phyloP scores from a whole-genome alignment of 1,140 invertebrate genomes.

The Drosophila sproati region DNA sequence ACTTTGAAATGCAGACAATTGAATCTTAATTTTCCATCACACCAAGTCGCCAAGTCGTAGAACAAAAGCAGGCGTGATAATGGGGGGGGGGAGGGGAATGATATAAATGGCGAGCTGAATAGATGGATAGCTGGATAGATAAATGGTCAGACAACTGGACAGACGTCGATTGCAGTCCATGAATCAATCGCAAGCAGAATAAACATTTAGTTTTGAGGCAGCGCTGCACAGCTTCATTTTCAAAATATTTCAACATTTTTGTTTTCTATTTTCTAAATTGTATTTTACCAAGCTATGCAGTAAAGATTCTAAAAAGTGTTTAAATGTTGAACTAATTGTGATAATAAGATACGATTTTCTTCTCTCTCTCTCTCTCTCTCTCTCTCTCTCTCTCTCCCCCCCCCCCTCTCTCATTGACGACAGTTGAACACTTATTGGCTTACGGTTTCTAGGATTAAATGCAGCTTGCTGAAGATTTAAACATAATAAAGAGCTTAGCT shows the following conservation, averaged over 20 bases:
- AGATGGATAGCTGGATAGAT: conserved; percentile 22
- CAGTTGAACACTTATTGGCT: neutral
- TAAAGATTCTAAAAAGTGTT: no score
- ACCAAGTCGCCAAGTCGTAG: neutral
- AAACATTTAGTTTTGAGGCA: conserved; percentile 75
- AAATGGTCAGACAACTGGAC: conserved; percentile 5
- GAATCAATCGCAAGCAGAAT: conserved; percentile 69
- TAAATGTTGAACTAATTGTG: no score
- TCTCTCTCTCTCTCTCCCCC: neutral
- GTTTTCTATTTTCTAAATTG: no score
- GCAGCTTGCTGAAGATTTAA: conserved; percentile 23
- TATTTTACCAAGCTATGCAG: no score
- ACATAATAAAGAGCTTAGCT: conserved; percentile 10
- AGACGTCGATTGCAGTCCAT: conserved; percentile 37
- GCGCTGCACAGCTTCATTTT: conserved; percentile 13
- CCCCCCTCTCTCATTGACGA: neutral
- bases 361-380: no score
- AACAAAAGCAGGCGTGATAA: conserved; percentile 11
- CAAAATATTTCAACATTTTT: neutral
- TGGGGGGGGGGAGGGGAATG: neutral
- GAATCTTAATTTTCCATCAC: conserved; percentile 74
- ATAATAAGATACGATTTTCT: no score
- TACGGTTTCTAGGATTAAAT: conserved; percentile 3
- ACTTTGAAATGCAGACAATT: conserved; percentile 79
- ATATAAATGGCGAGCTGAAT: neutral